These are phyloP conservation scores for Drosophila kuntzei DNA, from an alignment of 2,888 invertebrate genomes.

Conservation along the genomic window DNA sequence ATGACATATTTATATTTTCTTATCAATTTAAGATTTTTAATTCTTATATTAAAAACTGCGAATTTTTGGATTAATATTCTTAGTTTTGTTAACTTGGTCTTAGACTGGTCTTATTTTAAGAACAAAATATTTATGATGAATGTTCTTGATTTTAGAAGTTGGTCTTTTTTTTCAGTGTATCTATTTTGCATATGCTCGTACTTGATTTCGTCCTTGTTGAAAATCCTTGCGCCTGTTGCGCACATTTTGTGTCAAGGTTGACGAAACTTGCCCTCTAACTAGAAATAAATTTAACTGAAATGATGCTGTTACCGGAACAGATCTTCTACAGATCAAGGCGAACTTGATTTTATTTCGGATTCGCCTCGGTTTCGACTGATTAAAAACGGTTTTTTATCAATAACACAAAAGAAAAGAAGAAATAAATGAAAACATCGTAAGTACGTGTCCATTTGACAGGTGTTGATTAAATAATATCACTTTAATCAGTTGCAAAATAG, in stretches of 20 bases:
- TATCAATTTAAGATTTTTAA: no score
- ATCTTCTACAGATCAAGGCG: not conserved
- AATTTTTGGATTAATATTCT: no score
- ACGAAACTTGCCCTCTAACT: slow-evolving; percentile 1
- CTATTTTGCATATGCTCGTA: slow-evolving; percentile 4
- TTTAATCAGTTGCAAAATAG: slow-evolving; percentile 19
- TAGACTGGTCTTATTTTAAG: no score
- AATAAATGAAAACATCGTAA: not conserved
- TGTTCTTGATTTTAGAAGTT: no score
- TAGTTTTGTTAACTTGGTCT: no score
- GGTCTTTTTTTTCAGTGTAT: no score
- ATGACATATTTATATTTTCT: no score
- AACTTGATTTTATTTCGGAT: slow-evolving; percentile 1
- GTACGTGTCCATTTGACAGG: slow-evolving; percentile 20
- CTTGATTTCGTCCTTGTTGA: slow-evolving; percentile 15
- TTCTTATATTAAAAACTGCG: no score
- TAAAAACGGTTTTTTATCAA: slow-evolving; percentile 19
- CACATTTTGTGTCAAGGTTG: slow-evolving; percentile 36
- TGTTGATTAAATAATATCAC: slow-evolving; percentile 30
- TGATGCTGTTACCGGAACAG: not conserved
- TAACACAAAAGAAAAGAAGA: not conserved
- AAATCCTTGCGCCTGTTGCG: not conserved
- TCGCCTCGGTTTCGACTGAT: slow-evolving; percentile 24
- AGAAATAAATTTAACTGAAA: not conserved
- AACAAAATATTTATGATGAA: no score